These are phyloP conservation scores for Dromococcyx pavoninus DNA, from an alignment of 2,797 vertebrate genomes.

Conservation along the genomic window DNA sequence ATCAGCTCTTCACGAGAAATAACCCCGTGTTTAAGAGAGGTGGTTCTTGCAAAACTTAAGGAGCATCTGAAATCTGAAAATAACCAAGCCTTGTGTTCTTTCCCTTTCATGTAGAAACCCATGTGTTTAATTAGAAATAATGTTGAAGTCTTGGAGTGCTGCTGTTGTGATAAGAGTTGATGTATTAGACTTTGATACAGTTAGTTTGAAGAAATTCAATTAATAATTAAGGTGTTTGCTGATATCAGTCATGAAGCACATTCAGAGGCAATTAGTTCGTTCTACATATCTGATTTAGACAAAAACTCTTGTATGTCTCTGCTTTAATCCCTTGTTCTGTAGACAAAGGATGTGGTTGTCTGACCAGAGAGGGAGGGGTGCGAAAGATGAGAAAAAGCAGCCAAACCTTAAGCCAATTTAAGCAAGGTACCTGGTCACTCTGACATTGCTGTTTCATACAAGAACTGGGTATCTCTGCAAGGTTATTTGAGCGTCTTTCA, in stretches of 20 bases:
- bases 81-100: background rate
- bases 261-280: constrained; percentile 28
- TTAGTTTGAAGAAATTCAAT: constrained; percentile 51
- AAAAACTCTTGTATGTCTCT: background rate
- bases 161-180: constrained; percentile 37
- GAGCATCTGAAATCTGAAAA: constrained; percentile 1
- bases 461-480: background rate
- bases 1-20: background rate
- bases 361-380: background rate
- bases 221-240: constrained; percentile 56
- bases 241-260: constrained; percentile 3
- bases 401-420: background rate
- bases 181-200: constrained; percentile 51
- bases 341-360: background rate
- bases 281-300: constrained; percentile 5
- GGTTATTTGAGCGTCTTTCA: background rate
- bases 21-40: background rate
- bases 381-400: background rate
- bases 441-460: background rate
- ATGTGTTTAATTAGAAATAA: constrained; percentile 52
- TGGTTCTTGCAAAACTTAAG: background rate
- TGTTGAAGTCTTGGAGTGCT: constrained; percentile 15
- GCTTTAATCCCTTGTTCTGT: background rate
- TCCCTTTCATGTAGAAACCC: constrained; percentile 6
- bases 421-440: background rate